Conservation (phyloP, 2,797 vertebrate species). For the Nothura maculosa region DNA sequence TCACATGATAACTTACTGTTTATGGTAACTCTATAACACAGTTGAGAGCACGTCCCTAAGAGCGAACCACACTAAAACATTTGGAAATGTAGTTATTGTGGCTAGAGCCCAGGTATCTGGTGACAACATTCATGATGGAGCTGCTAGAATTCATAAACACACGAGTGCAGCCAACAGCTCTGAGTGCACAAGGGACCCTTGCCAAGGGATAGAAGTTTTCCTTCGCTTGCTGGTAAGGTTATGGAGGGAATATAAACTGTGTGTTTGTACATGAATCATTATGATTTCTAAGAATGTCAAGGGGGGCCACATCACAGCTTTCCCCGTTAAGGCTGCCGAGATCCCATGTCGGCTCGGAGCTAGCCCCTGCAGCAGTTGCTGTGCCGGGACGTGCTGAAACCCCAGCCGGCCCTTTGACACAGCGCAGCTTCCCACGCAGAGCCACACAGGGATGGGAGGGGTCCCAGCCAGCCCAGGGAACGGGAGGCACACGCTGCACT, state of each 20-base stretch:
- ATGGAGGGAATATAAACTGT: constrained; percentile 22
- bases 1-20: background rate
- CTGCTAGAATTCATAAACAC: constrained; percentile 57
- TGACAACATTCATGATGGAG: constrained; percentile 7
- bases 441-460: background rate
- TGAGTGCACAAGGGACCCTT: constrained; percentile 25
- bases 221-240: constrained; percentile 58
- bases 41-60: background rate
- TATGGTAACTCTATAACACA: background rate
- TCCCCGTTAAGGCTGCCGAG: background rate
- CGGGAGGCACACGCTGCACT: background rate
- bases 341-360: background rate
- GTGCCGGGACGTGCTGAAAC: background rate
- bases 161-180: constrained; percentile 31
- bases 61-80: background rate
- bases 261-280: constrained; percentile 26
- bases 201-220: constrained; percentile 43
- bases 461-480: background rate
- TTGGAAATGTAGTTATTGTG: constrained; percentile 50
- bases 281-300: constrained; percentile 27
- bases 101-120: constrained; percentile 55
- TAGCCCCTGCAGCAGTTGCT: rapidly evolving
- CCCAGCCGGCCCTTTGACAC: rapidly evolving
- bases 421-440: background rate
- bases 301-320: background rate